phyloP scores from a whole-genome alignment of 2,113 vertebrate genomes.

The Elgaria multicarinata region DNA sequence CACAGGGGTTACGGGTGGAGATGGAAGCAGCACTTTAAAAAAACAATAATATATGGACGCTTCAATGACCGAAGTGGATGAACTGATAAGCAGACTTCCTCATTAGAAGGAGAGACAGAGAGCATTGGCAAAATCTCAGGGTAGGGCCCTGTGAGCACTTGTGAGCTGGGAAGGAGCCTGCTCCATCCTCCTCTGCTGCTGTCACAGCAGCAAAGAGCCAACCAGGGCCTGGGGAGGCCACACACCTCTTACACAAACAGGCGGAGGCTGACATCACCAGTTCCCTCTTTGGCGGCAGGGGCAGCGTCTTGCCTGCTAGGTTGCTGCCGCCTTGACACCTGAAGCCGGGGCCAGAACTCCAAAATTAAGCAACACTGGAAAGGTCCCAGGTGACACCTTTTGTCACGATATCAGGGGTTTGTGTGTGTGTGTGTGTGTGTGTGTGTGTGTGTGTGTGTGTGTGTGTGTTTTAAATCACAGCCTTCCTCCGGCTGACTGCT shows the following conservation, averaged over 20 bases:
- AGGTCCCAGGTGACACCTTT: not conserved
- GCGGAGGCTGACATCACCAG: rapidly evolving
- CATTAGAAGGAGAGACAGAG: not conserved
- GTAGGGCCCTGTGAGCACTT: no score
- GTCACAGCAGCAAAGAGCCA: rapidly evolving
- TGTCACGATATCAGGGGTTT: not conserved
- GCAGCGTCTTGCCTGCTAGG: not conserved
- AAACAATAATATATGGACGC: not conserved
- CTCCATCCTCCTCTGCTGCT: not conserved
- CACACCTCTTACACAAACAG: conserved; percentile 12
- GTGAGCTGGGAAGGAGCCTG: not conserved
- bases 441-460: no score
- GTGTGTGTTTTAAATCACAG: no score
- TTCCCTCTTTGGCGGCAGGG: no score
- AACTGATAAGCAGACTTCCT: no score
- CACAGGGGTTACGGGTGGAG: no score
- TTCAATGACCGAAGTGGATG: not conserved
- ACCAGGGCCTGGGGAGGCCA: not conserved
- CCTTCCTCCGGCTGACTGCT: not conserved
- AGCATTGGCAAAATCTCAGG: not conserved
- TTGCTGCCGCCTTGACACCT: not conserved
- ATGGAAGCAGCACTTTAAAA: not conserved
- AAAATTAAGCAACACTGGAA: conserved; percentile 69
- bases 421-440: no score
- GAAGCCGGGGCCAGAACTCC: conserved; percentile 48